Base-by-base conservation (phyloP, 1,140 invertebrate genomes). In the Apis dorsata region DNA sequence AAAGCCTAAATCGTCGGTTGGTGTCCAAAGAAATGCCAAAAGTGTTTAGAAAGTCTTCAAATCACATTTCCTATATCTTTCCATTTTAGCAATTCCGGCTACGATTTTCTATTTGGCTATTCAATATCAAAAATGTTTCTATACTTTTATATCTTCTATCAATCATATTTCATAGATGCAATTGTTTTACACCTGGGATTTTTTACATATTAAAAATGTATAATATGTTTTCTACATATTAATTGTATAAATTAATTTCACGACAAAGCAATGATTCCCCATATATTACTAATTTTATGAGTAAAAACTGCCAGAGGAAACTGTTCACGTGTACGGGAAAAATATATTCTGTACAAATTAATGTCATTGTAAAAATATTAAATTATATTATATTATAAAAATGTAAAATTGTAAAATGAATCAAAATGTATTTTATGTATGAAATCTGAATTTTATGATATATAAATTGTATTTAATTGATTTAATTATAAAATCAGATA, bases 21-120 rank as follows among this genome's bases (percentile, higher is more conserved):
- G 77, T 60, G 84, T 90, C 81, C 91, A 92, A 88, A 91, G 91
- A 83, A 90, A 92, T 68, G 82, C 91, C 55, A 93, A 94, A 85
- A 93, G 91, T 57, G 91, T 91, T 63, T 93, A 84, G 91, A 62
- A 59, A 24, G 49, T 68, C 21, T 57, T 69, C 70, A 5, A 59
- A 51, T 34, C 10, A 28, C 15, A 21, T 17, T 11, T 62, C 17
- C 24, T 2, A 44, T 3, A n/a, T n/a, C 49, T 53, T 55, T 9
- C 28, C 49, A 12, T 15, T 65, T 44, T 8, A 11, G 13, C 62
- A 59, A 79, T 65, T 57, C n/a, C 15, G 10, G 11, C 21, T 74
- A 24, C 63, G 17, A 55, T n/a, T 62, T 60, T 49, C n/a, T 53
- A 51, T 53, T 75, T 12, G 57, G 28, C 44, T 24, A 24, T 24